Conservation (phyloP, 2,113 vertebrate genomes). For the Apodemus sylvaticus region DNA sequence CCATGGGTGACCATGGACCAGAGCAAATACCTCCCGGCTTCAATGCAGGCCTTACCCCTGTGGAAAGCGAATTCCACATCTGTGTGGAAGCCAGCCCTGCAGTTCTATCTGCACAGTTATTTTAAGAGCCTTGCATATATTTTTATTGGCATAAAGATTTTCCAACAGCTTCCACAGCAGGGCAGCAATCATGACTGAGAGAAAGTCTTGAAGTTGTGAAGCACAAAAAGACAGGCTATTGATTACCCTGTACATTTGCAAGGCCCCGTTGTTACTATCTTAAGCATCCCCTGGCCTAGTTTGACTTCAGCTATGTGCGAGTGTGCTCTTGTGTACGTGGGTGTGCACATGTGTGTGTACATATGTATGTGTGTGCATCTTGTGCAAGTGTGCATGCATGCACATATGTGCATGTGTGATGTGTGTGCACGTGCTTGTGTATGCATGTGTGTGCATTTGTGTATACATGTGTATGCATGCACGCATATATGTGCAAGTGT, state of each 20-base stretch:
- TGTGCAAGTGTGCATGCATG: no score
- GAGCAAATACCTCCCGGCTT: background rate
- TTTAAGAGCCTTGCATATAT: constrained; percentile 33
- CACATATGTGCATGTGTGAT: no score
- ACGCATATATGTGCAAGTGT: no score
- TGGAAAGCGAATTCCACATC: constrained; percentile 26
- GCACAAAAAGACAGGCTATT: background rate
- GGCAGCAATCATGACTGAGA: background rate
- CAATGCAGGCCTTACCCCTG: background rate
- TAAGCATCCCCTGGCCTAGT: background rate
- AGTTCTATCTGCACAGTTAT: background rate
- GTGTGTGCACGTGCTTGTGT: background rate
- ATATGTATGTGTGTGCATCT: no score
- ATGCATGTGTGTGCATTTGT: no score
- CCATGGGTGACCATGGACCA: constrained; percentile 27
- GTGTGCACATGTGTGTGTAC: rapidly evolving
- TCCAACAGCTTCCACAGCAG: background rate
- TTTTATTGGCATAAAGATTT: constrained; percentile 63
- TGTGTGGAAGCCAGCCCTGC: background rate
- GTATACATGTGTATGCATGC: background rate
- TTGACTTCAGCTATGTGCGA: background rate
- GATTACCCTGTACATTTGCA: background rate
- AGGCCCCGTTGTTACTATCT: background rate
- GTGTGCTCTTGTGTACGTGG: no score
- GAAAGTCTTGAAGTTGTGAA: background rate